A percentile compares a stretch with the other conserved stretches of the same genome.
Conservation (phyloP, 2,888 invertebrate species). For the Cacoxenus indagator region DNA sequence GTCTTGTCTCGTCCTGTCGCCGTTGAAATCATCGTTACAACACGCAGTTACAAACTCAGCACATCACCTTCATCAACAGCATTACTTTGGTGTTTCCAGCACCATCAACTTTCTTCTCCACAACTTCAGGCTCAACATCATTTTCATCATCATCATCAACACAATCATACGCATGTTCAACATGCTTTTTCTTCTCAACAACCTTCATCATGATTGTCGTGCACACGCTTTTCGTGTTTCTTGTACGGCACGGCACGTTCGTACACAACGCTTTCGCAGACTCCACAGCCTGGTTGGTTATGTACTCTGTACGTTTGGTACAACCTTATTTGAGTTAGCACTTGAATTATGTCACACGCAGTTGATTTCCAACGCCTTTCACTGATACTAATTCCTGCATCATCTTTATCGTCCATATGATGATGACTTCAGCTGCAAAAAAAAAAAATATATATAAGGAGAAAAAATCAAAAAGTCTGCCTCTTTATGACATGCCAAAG, state of each 20-base stretch:
- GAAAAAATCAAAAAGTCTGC: not conserved
- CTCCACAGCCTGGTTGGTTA: not conserved
- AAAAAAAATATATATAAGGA: no score
- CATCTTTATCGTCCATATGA: not conserved
- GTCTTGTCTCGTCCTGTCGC: conserved; percentile 15
- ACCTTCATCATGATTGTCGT: not conserved
- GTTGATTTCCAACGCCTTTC: conserved; percentile 17
- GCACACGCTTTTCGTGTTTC: not conserved
- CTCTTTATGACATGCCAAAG: not conserved
- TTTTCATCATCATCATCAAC: not conserved
- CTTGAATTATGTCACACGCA: conserved; percentile 21
- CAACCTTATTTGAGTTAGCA: conserved; percentile 22
- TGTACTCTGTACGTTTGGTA: not conserved
- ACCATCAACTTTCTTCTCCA: not conserved
- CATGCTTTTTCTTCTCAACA: not conserved
- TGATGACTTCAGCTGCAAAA: no score
- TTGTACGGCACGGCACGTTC: not conserved
- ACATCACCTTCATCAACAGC: not conserved
- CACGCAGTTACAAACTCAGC: not conserved
- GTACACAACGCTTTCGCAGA: not conserved
- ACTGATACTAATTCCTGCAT: not conserved
- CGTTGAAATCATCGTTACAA: conserved; percentile 14
- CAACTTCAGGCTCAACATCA: not conserved
- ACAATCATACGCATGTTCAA: not conserved
- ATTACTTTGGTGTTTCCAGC: no score